Conservation (phyloP, 2,113 vertebrate genomes). For the Tachycineta bicolor region DNA sequence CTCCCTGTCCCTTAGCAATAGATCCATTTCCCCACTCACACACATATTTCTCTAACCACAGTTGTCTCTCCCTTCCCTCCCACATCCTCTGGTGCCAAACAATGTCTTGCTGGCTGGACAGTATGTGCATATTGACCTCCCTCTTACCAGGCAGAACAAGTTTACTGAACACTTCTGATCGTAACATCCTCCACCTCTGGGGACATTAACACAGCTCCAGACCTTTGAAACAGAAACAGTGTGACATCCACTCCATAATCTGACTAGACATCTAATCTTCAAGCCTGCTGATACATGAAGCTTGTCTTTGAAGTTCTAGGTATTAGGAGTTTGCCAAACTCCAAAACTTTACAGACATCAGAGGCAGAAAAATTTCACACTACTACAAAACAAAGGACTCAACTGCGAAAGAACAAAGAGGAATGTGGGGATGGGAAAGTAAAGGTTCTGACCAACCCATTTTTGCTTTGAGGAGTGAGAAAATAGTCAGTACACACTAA, state of each 20-base stretch:
- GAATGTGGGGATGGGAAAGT: not conserved
- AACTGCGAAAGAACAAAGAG: not conserved
- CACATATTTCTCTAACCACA: not conserved
- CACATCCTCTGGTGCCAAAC: not conserved
- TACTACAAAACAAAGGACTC: not conserved
- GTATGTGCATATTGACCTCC: not conserved
- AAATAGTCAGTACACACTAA: not conserved
- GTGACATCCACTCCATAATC: not conserved
- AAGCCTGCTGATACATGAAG: not conserved
- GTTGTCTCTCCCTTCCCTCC: not conserved
- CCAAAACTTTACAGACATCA: not conserved
- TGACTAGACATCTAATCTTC: not conserved
- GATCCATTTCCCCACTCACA: not conserved
- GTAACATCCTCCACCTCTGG: not conserved
- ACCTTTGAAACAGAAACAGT: not conserved
- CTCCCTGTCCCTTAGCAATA: not conserved
- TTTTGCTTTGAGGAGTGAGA: not conserved
- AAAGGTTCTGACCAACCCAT: not conserved
- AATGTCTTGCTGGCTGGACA: not conserved
- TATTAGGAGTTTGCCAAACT: not conserved
- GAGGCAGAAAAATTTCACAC: not conserved
- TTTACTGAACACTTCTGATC: not conserved
- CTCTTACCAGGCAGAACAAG: not conserved
- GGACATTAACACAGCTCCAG: not conserved
- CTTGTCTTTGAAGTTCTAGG: conserved; percentile 10